Evolutionary conservation across 2,888 invertebrate species (phyloP), one percentile per base, ranked within the genome.

Genomic region (Apamea anceps): DNA sequence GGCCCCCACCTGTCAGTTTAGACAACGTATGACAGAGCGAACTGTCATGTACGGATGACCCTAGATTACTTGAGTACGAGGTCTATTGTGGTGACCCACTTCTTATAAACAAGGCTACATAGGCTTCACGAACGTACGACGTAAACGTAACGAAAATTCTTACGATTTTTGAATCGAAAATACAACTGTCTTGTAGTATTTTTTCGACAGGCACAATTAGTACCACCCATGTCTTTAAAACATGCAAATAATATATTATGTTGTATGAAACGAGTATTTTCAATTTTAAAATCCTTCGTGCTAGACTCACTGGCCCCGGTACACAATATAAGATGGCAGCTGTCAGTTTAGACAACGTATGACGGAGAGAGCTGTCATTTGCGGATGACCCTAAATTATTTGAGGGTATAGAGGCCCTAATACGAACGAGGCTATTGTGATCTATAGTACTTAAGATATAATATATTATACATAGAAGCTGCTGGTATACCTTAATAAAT

Each of bases 31-130:
- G 75, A 82, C 75, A 57, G 48, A 86, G 75, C 51, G 57, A 82
- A 28, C 75, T 82, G 86, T 82, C 83, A 75, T 68, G 51, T 85
- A 2, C 15, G 75, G 7, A 60, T 86, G 75, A 86, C 82, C 83
- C 83, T 65, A 60, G 86, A 86, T 83, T 83, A 83, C 60, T 60
- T 68, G 48, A 73, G 67, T 45, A 28, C 45, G n/a, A 51, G 67
- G 32, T 67, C 32, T 51, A 48, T 82, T 86, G 63, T 86, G n/a
- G 60, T 60, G 28, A 75, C 25, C 48, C 45, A 25, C 28, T 77
- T 54, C 70, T 60, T 54, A 45, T 1, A 28, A 67, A 54, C 28
- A 62, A 70, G 70, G 68, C 32, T 66, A 25, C 10, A 67, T 18
- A 67, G n/a, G n/a, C n/a, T 18, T 2, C 42, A 70, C 4, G 21